Conservation (phyloP, 2,797 vertebrate genomes). For the Danio albolineatus region DNA sequence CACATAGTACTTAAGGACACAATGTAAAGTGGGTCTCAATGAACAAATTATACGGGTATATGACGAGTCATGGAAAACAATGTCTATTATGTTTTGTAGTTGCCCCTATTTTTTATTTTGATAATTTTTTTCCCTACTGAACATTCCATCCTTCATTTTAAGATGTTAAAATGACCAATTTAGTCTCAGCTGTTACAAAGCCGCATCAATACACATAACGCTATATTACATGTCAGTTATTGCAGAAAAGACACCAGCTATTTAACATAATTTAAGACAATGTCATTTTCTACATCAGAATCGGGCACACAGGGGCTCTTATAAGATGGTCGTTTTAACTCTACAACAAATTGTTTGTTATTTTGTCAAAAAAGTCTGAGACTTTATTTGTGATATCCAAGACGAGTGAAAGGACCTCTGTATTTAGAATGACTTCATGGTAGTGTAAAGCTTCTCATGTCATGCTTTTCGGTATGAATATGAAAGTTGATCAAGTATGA, state of each 20-base stretch:
- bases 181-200: slow-evolving; percentile 75
- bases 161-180: slow-evolving; percentile 66
- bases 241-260: slow-evolving; percentile 68
- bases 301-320: slow-evolving; percentile 43
- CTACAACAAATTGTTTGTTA: neutral
- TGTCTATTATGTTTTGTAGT: too few species aligned
- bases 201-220: slow-evolving; percentile 80
- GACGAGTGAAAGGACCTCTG: slow-evolving; percentile 19
- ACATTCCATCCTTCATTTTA: slow-evolving; percentile 66
- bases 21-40: slow-evolving; percentile 70
- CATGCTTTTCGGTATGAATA: slow-evolving; percentile 27
- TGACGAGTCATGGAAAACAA: slow-evolving; percentile 20
- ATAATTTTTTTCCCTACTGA: slow-evolving; percentile 28
- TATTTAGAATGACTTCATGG: slow-evolving; percentile 35
- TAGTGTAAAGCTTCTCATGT: neutral
- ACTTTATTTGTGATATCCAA: slow-evolving; percentile 17
- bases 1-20: too few species aligned
- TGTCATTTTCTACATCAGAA: slow-evolving; percentile 12
- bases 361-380: slow-evolving; percentile 5
- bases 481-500: too few species aligned
- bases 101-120: slow-evolving; percentile 17
- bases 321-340: slow-evolving; percentile 3
- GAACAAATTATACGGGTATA: slow-evolving; percentile 81
- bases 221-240: slow-evolving; percentile 78
- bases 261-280: slow-evolving; percentile 55